phyloP scores from a whole-genome alignment of 1,140 invertebrate species.

The Caenorhabditis tropicalis region DNA sequence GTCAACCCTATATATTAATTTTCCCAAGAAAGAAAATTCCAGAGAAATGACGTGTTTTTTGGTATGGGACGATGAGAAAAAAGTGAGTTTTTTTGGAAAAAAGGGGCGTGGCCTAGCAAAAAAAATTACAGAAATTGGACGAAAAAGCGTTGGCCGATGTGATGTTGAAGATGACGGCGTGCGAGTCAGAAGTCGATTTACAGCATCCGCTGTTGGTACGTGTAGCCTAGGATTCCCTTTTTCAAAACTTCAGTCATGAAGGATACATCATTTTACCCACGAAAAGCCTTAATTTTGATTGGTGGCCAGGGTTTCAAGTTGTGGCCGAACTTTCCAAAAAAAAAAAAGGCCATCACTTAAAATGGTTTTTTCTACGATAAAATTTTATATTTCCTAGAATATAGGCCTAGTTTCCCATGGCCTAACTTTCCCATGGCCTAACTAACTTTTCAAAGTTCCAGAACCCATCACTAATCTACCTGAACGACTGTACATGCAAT shows the following conservation, averaged over 20 bases:
- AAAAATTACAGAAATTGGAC: conserved; percentile 7
- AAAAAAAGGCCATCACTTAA: no score
- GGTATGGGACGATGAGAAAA: conserved; percentile 41
- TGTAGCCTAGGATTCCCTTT: background rate
- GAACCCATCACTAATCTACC: background rate
- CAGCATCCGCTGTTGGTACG: conserved; percentile 28
- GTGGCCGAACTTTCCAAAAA: no score
- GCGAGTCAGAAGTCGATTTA: conserved; percentile 28
- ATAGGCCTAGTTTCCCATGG: no score
- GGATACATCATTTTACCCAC: no score
- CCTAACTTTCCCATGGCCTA: background rate
- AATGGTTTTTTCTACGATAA: no score
- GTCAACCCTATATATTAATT: background rate
- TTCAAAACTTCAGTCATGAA: no score
- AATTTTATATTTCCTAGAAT: no score
- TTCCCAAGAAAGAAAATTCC: background rate
- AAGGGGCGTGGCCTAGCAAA: background rate
- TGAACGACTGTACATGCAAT: background rate
- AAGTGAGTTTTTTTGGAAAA: background rate
- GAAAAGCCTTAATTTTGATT: no score
- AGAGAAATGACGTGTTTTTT: conserved; percentile 39
- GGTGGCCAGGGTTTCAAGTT: no score
- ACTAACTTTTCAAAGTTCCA: background rate
- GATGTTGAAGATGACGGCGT: background rate
- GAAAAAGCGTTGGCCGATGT: conserved; percentile 14